These are phyloP conservation scores for Hypselothyrea guttata DNA, from an alignment of 2,888 invertebrate species.

Conservation along the genomic window DNA sequence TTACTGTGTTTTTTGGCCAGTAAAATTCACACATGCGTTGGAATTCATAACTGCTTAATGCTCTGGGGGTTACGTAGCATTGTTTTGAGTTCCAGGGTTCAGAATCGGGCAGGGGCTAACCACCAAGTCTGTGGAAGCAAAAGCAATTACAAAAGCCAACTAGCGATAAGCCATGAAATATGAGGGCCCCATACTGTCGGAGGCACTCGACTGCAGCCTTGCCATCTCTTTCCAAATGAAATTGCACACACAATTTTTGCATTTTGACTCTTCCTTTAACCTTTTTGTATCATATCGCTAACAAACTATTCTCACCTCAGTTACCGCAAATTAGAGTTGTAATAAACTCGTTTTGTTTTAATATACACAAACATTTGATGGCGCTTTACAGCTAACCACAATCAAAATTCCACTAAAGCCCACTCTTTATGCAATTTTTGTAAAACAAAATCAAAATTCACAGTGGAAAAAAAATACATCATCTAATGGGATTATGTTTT, in stretches of 20 bases:
- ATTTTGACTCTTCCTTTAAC: too few species aligned
- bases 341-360: conserved; percentile 37
- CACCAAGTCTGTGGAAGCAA: conserved; percentile 37
- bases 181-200: too few species aligned
- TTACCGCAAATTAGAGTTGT: conserved; percentile 41
- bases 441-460: too few species aligned
- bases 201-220: too few species aligned
- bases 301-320: conserved; percentile 17
- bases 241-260: conserved; percentile 1
- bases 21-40: conserved; percentile 50
- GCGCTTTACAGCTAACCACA: conserved; percentile 30
- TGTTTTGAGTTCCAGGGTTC: conserved; percentile 13
- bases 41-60: conserved; percentile 44
- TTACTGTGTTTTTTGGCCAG: conserved; percentile 13
- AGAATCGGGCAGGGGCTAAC: conserved; percentile 5
- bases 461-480: too few species aligned
- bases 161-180: conserved; percentile 43
- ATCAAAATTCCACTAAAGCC: background rate
- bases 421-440: too few species aligned
- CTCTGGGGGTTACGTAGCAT: conserved; percentile 16
- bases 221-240: conserved; percentile 11
- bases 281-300: background rate
- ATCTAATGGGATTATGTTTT: background rate
- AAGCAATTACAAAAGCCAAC: conserved; percentile 47
- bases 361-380: background rate